Evolutionary conservation across 2,797 vertebrate species (phyloP).

Genomic region (Petrocephalus schoutedeni): DNA sequence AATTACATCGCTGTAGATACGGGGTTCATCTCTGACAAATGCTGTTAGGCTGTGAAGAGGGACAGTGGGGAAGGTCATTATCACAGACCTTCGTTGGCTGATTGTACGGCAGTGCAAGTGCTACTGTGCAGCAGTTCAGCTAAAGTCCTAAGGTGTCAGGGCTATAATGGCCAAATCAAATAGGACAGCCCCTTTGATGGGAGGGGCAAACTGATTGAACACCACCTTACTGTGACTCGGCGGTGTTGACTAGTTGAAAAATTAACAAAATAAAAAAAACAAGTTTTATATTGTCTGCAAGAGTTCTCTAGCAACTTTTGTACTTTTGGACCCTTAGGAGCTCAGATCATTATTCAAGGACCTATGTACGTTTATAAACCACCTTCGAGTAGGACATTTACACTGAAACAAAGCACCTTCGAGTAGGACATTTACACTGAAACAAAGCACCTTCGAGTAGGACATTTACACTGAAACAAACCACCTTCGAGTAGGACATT

Average conservation of each 20-base stretch:
- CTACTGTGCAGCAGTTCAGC: background rate
- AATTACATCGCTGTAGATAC: background rate
- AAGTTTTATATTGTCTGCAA: background rate
- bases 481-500: too few relatives aligned
- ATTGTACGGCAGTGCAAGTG: background rate
- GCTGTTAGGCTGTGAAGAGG: background rate
- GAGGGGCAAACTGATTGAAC: too few relatives aligned
- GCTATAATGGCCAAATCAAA: background rate
- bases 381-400: background rate
- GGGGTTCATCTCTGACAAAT: background rate
- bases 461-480: too few relatives aligned
- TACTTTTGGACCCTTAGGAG: background rate
- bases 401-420: background rate
- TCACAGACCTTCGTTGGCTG: background rate
- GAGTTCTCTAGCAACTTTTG: background rate
- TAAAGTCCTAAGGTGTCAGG: background rate
- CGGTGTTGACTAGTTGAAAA: background rate
- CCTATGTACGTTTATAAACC: background rate
- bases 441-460: too few relatives aligned
- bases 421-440: too few relatives aligned
- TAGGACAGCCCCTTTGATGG: too few relatives aligned
- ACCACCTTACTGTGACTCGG: too few relatives aligned
- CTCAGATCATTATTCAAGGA: background rate
- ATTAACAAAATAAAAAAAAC: background rate
- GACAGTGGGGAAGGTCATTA: background rate